Percentiles rank a stretch among this genome's conserved stretches.
phyloP scores from a whole-genome alignment of 2,113 vertebrate species.

The Gobius niger region DNA sequence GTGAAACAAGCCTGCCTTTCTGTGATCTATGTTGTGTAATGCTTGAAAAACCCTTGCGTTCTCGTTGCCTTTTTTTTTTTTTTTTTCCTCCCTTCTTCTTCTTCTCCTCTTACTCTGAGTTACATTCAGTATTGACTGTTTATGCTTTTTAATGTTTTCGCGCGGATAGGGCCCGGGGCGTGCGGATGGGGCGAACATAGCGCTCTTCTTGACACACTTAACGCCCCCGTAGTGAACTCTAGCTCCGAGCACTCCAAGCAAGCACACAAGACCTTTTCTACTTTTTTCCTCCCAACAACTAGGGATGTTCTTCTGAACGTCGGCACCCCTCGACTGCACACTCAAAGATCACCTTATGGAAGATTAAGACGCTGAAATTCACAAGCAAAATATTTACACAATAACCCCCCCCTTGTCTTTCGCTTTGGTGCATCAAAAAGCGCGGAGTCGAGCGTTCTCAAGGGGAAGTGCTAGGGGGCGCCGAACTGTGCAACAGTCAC shows the following conservation, averaged over 20 bases:
- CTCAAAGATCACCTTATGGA: conserved; percentile 78
- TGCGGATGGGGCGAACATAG: conserved; percentile 72
- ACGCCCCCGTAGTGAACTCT: conserved; percentile 84
- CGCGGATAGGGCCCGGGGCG: conserved; percentile 77
- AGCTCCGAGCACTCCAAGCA: conserved; percentile 77
- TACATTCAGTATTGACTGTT: conserved; percentile 82
- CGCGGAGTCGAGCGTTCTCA: conserved; percentile 67
- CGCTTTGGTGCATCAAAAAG: conserved; percentile 70
- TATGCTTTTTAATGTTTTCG: conserved; percentile 79
- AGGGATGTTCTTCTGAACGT: conserved; percentile 74
- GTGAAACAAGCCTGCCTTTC: conserved; percentile 70
- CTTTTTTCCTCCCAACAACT: conserved; percentile 66
- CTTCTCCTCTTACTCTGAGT: conserved; percentile 73
- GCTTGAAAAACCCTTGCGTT: conserved; percentile 76
- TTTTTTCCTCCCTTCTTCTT: conserved; percentile 25
- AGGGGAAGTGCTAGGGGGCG: conserved; percentile 66
- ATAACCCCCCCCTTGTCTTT: conserved; percentile 54
- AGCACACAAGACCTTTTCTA: conserved; percentile 76
- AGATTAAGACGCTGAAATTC: conserved; percentile 78
- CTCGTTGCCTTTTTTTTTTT: conserved; percentile 69
- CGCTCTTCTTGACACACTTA: conserved; percentile 81
- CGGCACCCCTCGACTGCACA: conserved; percentile 71
- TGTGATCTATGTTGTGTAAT: conserved; percentile 84
- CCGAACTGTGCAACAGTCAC: conserved; percentile 69
- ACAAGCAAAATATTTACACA: conserved; percentile 76